Conservation (phyloP, 1,140 invertebrate species). For the Vanessa atalanta region DNA sequence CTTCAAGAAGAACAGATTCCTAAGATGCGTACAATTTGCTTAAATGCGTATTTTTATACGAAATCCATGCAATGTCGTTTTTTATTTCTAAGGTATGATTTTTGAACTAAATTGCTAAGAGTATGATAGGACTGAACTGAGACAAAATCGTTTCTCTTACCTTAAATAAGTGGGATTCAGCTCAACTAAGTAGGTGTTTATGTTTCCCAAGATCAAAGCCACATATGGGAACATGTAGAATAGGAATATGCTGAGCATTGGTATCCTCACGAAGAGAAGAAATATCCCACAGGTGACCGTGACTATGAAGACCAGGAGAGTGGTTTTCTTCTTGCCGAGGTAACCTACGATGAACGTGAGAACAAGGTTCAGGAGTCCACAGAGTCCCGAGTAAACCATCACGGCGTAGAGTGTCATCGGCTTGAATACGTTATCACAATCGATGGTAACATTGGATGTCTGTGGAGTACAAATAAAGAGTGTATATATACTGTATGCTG, state of each 20-base stretch:
- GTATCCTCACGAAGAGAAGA: constrained; percentile 53
- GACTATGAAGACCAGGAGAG: constrained; percentile 50
- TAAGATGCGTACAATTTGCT: no score
- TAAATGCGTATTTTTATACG: no score
- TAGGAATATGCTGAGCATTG: constrained; percentile 54
- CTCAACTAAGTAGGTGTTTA: constrained; percentile 65
- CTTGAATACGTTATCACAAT: constrained; percentile 42
- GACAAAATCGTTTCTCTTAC: constrained; percentile 37
- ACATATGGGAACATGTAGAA: constrained; percentile 64
- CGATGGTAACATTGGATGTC: constrained; percentile 14
- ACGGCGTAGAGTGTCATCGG: constrained; percentile 56
- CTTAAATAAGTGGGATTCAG: constrained; percentile 67
- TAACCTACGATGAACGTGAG: constrained; percentile 57
- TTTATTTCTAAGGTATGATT: no score
- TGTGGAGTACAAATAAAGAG: not conserved
- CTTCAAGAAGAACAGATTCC: no score
- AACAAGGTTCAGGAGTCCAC: constrained; percentile 45
- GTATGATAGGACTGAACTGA: not conserved
- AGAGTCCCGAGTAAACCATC: constrained; percentile 55
- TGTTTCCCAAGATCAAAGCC: constrained; percentile 57
- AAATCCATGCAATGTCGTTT: no score
- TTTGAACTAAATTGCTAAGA: not conserved
- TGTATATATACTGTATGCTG: no score
- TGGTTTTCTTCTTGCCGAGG: constrained; percentile 56
- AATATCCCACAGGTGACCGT: constrained; percentile 44